A percentile compares a stretch with the other conserved stretches of the same genome.
phyloP scores from a whole-genome alignment of 2,888 invertebrate genomes.

The Melanophora roralis region DNA sequence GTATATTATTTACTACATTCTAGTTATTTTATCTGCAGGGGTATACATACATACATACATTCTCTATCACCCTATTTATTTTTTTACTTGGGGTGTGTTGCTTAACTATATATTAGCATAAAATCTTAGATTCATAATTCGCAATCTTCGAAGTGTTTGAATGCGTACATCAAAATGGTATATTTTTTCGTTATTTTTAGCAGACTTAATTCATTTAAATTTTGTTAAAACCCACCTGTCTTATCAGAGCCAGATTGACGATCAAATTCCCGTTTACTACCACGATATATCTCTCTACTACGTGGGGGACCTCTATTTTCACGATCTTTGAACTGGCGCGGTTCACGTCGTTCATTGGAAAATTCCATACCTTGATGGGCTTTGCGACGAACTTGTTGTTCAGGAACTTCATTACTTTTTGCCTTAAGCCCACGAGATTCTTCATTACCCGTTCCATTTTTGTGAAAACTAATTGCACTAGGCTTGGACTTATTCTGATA shows the following conservation, averaged over 20 bases:
- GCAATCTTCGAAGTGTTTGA: too few species aligned
- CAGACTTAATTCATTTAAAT: background rate
- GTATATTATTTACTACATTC: too few species aligned
- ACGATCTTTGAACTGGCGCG: constrained; percentile 75
- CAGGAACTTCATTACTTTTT: constrained; percentile 10
- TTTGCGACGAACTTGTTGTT: constrained; percentile 70
- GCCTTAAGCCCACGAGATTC: constrained; percentile 17
- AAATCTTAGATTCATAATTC: too few species aligned
- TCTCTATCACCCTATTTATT: too few species aligned
- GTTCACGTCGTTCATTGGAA: constrained; percentile 72
- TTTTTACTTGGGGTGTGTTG: too few species aligned
- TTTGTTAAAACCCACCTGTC: constrained; percentile 81
- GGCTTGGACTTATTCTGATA: background rate
- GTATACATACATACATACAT: too few species aligned
- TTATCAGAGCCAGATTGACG: constrained; percentile 96
- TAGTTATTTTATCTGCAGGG: too few species aligned
- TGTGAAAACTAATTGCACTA: background rate
- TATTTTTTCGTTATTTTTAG: too few species aligned
- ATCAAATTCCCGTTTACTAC: constrained; percentile 95
- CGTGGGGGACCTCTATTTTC: constrained; percentile 76
- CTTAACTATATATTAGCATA: too few species aligned
- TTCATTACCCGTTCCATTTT: background rate
- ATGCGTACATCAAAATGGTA: too few species aligned
- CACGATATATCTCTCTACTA: constrained; percentile 74
- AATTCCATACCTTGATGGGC: constrained; percentile 78